Conservation (phyloP, 2,113 vertebrate species). For the Clarias gariepinus region DNA sequence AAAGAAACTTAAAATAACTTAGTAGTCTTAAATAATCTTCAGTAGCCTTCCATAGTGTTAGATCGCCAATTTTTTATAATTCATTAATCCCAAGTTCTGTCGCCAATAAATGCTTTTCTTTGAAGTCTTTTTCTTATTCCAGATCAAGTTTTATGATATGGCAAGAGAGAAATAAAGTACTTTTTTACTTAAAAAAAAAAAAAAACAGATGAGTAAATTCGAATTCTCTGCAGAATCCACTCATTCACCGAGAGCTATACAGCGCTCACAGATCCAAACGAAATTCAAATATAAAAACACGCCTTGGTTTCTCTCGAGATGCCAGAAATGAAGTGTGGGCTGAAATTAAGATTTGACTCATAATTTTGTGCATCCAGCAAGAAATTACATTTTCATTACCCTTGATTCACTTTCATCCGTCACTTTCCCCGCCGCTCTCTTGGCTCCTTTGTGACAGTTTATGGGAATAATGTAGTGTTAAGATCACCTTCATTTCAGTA, state of each 20-base stretch:
- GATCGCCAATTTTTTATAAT: not conserved
- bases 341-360: constrained; percentile 17
- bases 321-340: constrained; percentile 1
- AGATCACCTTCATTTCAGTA: not conserved
- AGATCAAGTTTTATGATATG: not conserved
- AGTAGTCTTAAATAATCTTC: not conserved
- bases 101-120: not conserved
- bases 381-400: constrained; percentile 23
- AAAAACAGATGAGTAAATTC: constrained; percentile 6
- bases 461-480: constrained; percentile 26
- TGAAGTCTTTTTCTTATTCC: not conserved
- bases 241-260: not conserved
- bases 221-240: not conserved
- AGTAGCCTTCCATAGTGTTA: not conserved
- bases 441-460: constrained; percentile 5
- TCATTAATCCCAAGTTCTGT: not conserved
- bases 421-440: not conserved
- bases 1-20: not conserved
- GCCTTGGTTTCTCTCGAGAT: not conserved
- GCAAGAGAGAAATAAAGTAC: not conserved
- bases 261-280: not conserved
- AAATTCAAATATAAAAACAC: constrained; percentile 7
- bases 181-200: not conserved
- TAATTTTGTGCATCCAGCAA: constrained; percentile 23
- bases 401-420: constrained; percentile 6